Evolutionary conservation across 2,113 vertebrate genomes (phyloP), one percentile per base, ranked within the genome.

Genomic region (Ia io): DNA sequence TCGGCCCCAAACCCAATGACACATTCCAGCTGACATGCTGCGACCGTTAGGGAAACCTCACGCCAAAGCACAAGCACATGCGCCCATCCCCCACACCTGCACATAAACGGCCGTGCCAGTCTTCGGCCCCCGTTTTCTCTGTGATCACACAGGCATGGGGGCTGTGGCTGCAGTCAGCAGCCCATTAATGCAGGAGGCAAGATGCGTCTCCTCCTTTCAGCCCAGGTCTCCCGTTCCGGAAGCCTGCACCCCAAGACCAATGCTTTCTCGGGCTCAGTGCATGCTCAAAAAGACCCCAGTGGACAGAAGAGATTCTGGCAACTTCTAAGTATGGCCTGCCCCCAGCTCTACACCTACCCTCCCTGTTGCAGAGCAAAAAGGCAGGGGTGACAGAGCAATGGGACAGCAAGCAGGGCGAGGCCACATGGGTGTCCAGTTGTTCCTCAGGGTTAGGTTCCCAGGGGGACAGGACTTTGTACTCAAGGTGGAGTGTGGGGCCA

Each of bases 121-220:
- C 53, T 93, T 56, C 92, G 93, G 94, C 56, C 95, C 95, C 80
- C 78, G 88, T 92, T 94, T 96, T 67, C 70, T 79, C 95, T 44
- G 47, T 44, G 77, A 92, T 61, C 77, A 87, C 67, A 71, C 84
- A 84, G 86, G 59, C 92, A 59, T 17, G 71, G 30, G 30, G 67
- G 94, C 84, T 95, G 53, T 51, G 82, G 49, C 79, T 94, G 92
- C 59, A 47, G 53, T 70, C 71, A 84, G 71, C 59, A 95, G 73
- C 40, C 84, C 82, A 47, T 69, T 85, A 30, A 88, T 9, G 4
- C 59, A 67, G 87, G 69, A 92, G 40, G 49, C 73, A 35, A 32
- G 51, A 1, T 94, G 59, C 32, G n/a, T 18, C 42, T 74, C 51
- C 35, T 74, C 67, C 30, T 93, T 84, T 63, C 49, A n/a, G 67